Base-by-base conservation (phyloP, 2,888 invertebrate species). In the Eupelmus urozonus region DNA sequence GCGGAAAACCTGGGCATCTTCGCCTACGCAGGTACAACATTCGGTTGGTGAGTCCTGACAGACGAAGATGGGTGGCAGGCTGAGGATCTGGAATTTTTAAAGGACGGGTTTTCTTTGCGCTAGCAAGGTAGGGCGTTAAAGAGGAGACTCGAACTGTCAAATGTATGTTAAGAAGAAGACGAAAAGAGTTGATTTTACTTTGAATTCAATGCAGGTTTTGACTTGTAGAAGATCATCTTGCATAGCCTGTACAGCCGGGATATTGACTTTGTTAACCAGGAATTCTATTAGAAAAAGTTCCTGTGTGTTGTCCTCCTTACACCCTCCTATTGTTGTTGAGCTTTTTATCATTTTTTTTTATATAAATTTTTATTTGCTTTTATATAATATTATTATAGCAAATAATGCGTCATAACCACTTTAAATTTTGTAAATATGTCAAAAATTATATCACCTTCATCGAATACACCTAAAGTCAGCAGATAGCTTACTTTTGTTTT, bases 181-280 rank as follows among this genome's bases (percentile, higher is more conserved):
- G n/a, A n/a, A n/a, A n/a, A n/a, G n/a, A n/a, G n/a, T n/a, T n/a
- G n/a, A n/a, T 45, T 13, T 1, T 85, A 88, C 89, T 85, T 92
- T 91, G 82, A 94, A 92, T 16, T 91, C 92, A 0, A 94, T 92
- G 85, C 93, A 93, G 18, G 93, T 93, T 85, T 91, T 92, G 0
- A 85, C 84, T 3, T 85, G 83, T 23, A 88, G 71, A 49, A 85
- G 76, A n/a, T 87, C 85, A 0, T 88, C 84, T 29, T 85, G 84
- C 77, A 87, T 85, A 0, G 88, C 88, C 20, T 85, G 83, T 51
- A 89, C 85, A 9, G 86, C 83, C 0, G 88, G 88, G 13, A 89
- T 84, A 59, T 86, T 88, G 7, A 88, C 86, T 83, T 91, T 91
- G 81, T 93, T 93, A 18, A 94, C 91, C 11, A 94, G 89, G 83